Percentiles rank a stretch among this genome's conserved stretches.
Evolutionary conservation across 2,797 vertebrate species (phyloP).

Genomic region (Taeniopygia guttata): DNA sequence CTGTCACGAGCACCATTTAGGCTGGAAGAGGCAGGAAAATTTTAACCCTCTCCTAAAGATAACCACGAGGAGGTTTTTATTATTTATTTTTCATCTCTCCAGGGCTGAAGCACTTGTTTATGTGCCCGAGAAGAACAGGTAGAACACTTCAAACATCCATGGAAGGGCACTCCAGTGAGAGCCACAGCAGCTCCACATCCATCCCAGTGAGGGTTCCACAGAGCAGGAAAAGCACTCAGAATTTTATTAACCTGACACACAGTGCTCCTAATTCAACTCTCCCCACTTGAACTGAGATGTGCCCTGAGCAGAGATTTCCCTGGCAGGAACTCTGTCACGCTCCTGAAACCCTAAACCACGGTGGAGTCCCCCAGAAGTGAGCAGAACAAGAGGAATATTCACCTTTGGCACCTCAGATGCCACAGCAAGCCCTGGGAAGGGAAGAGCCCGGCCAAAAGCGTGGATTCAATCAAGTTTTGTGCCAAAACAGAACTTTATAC

Average conservation of each 20-base stretch:
- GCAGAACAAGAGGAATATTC: background rate
- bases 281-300: background rate
- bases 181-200: background rate
- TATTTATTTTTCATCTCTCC: background rate
- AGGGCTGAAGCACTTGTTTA: background rate
- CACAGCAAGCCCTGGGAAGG: background rate
- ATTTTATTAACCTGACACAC: background rate
- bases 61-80: background rate
- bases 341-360: background rate
- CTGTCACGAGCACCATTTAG: rapidly evolving
- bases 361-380: background rate
- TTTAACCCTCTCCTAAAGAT: background rate
- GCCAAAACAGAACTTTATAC: background rate
- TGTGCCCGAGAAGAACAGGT: background rate
- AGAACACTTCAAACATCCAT: background rate
- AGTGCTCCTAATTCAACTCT: background rate
- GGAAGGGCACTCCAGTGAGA: background rate
- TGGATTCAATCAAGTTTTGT: background rate
- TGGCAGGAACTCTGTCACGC: background rate
- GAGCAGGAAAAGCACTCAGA: background rate
- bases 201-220: rapidly evolving
- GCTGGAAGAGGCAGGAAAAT: background rate
- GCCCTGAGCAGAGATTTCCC: background rate
- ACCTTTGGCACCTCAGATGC: background rate
- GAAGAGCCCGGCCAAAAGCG: background rate